Conservation (phyloP, 2,797 vertebrate species). For the Pipistrellus kuhlii region DNA sequence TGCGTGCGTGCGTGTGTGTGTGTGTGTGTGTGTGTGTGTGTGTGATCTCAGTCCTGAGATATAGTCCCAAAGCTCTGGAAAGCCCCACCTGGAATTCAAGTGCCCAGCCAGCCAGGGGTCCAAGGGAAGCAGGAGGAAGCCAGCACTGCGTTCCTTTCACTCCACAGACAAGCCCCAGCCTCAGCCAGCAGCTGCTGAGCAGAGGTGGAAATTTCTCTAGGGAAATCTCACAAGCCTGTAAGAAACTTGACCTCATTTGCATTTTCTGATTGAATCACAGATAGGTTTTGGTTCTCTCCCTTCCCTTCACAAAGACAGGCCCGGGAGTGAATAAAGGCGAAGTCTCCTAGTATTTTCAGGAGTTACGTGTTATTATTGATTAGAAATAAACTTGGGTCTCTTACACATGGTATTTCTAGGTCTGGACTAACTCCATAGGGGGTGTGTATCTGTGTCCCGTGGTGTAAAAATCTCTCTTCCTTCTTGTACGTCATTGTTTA, state of each 20-base stretch:
- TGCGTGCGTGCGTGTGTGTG: neutral
- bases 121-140: neutral
- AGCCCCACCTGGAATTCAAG: neutral
- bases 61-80: neutral
- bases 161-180: constrained; percentile 71
- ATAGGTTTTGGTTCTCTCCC: constrained; percentile 77
- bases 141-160: neutral
- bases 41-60: neutral
- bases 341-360: constrained; percentile 66
- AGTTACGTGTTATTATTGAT: constrained; percentile 35
- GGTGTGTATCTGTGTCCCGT: neutral
- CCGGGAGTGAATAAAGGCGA: constrained; percentile 50
- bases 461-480: constrained; percentile 36
- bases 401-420: constrained; percentile 12
- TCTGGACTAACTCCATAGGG: neutral
- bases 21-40: neutral
- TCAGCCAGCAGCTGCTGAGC: constrained; percentile 75
- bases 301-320: constrained; percentile 59
- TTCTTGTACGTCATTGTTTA: constrained; percentile 54
- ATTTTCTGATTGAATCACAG: constrained; percentile 88
- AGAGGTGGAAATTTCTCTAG: constrained; percentile 85
- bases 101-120: neutral
- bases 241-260: constrained; percentile 88
- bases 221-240: constrained; percentile 86
- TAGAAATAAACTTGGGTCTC: constrained; percentile 65